Evolutionary conservation across 2,797 vertebrate species (phyloP), one percentile per base, ranked within the genome.

Genomic region (Chelidonichthys spinosus): DNA sequence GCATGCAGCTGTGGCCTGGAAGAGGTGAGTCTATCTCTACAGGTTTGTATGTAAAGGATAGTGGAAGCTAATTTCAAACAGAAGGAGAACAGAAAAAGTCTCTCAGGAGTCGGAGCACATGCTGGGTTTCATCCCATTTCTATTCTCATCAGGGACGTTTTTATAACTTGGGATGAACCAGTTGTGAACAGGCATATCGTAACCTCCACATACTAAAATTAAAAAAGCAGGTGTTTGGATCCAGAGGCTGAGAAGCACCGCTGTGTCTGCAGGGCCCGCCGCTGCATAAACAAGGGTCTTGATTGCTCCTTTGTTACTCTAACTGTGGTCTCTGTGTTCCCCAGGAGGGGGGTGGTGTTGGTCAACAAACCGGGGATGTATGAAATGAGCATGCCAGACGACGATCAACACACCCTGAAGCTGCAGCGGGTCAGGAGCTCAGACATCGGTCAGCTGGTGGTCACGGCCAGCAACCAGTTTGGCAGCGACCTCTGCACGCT

Each of bases 301-400:
- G 25, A 25, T 25, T 25, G 25, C 25, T 25, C 25, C 25, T 25
- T 25, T 25, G 25, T 25, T 25, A 2, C 25, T 25, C 2, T 3
- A 18, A 25, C n/a, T 42, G 15, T 33, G 32, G 25, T 37, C 37
- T n/a, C 46, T 33, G 42, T 74, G 7, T 68, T 72, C 55, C 32
- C 3, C 89, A 97, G 97, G 93, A 94, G 92, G 3, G 96, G 94
- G 17, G 90, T 94, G 56, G 90, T 90, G 32, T 82, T 99, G 76
- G 89, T 85, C 49, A 92, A 93, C 25, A 92, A 86, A 62, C 93
- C 92, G 0, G 95, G 95, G 25, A 53, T 74, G 1, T 96, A 87
- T 0, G 97, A 98, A 90, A 91, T 96, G 93, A 95, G 76, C 80
- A 98, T 97, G 95, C 96, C 96, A 0, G 98, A 99, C 0, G 97